phyloP scores from a whole-genome alignment of 1,140 invertebrate species.

The Centruroides vittatus region DNA sequence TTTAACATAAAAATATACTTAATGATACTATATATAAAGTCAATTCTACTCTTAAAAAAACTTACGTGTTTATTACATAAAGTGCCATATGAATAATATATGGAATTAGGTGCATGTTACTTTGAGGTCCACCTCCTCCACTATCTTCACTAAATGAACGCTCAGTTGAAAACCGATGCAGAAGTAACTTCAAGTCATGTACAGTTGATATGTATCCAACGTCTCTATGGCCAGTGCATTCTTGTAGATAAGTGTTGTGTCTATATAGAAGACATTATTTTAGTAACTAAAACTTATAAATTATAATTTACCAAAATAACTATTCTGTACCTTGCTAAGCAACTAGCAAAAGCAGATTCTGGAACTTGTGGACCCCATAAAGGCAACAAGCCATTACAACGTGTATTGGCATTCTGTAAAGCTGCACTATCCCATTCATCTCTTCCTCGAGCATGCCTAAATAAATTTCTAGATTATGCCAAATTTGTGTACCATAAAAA shows the following conservation, averaged over 20 bases:
- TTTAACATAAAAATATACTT: slow-evolving; percentile 4
- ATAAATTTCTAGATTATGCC: background rate
- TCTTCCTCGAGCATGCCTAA: slow-evolving; percentile 46
- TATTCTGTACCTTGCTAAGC: slow-evolving; percentile 71
- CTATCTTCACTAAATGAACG: slow-evolving; percentile 94
- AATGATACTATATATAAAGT: slow-evolving; percentile 4
- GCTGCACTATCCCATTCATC: slow-evolving; percentile 98
- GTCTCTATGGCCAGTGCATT: slow-evolving; percentile 41
- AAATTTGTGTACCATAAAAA: background rate
- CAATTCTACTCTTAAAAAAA: slow-evolving; percentile 19
- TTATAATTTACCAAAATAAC: slow-evolving; percentile 46
- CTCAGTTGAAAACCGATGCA: slow-evolving; percentile 80
- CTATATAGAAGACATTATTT: slow-evolving; percentile 22
- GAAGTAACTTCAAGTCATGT: slow-evolving; percentile 84
- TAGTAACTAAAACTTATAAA: background rate
- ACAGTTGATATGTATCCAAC: slow-evolving; percentile 74
- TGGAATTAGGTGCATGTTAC: slow-evolving; percentile 91
- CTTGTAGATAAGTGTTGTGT: slow-evolving; percentile 34
- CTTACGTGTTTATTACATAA: slow-evolving; percentile 85
- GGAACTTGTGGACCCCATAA: slow-evolving; percentile 92
- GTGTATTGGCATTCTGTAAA: slow-evolving; percentile 92
- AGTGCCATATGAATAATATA: slow-evolving; percentile 89
- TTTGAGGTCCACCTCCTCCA: slow-evolving; percentile 89
- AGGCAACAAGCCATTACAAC: slow-evolving; percentile 89
- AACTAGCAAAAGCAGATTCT: slow-evolving; percentile 86